These are phyloP conservation scores for Phyllostomus hastatus DNA, from an alignment of 2,113 vertebrate genomes.

Conservation along the genomic window DNA sequence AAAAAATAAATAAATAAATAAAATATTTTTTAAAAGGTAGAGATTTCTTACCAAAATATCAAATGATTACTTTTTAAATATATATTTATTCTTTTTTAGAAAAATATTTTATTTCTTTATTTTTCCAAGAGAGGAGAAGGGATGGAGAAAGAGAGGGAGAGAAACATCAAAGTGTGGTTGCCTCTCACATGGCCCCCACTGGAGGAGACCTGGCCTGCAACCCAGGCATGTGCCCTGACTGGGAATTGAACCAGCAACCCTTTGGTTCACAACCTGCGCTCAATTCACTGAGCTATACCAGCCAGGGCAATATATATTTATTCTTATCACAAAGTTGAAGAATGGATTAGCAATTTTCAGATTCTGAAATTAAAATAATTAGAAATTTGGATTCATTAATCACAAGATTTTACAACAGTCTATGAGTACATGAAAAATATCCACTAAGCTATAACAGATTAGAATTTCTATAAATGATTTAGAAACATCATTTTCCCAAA, in stretches of 20 bases:
- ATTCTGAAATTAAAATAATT: background rate
- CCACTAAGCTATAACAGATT: background rate
- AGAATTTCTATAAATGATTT: background rate
- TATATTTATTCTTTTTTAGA: background rate
- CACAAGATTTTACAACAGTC: background rate
- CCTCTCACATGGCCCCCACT: too few relatives aligned
- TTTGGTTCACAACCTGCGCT: too few relatives aligned
- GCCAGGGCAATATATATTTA: background rate
- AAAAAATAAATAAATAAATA: too few relatives aligned
- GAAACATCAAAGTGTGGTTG: too few relatives aligned
- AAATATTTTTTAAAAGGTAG: background rate
- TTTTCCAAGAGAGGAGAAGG: too few relatives aligned
- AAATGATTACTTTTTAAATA: background rate
- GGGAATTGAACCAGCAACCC: too few relatives aligned
- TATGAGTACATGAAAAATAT: slow-evolving; percentile 2
- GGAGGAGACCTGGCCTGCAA: too few relatives aligned
- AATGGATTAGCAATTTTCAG: background rate
- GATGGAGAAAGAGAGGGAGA: too few relatives aligned
- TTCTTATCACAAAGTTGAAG: slow-evolving; percentile 33
- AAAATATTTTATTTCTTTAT: too few relatives aligned
- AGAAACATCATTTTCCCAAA: slow-evolving; percentile 1
- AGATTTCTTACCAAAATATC: slow-evolving; percentile 17
- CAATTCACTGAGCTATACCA: too few relatives aligned
- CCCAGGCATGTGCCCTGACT: too few relatives aligned
- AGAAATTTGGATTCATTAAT: background rate